Percentiles rank a stretch among this genome's conserved stretches.
phyloP scores from a whole-genome alignment of 1,140 invertebrate species.

The Bicyclus anynana region DNA sequence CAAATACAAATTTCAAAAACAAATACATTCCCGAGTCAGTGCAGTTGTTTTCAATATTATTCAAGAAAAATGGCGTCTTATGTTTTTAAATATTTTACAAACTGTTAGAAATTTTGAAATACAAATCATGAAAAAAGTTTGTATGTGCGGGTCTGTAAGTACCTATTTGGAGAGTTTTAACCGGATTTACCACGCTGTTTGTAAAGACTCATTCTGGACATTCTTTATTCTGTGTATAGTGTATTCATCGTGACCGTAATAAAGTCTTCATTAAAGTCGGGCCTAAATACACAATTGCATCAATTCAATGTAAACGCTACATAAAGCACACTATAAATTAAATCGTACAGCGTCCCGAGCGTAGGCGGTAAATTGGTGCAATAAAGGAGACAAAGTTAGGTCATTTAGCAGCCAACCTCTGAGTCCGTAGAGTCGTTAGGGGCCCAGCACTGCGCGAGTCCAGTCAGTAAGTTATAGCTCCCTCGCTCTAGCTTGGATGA shows the following conservation, averaged over 20 bases:
- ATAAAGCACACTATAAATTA: constrained; percentile 2
- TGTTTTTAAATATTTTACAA: no score
- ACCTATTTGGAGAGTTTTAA: no score
- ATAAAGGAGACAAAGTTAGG: constrained; percentile 17
- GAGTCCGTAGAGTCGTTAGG: neutral
- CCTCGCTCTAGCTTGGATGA: constrained; percentile 27
- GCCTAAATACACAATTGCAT: neutral
- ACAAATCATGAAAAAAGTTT: no score
- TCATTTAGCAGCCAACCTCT: constrained; percentile 7
- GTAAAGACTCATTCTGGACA: no score
- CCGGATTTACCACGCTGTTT: no score
- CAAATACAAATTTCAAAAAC: no score
- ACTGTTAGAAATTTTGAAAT: no score
- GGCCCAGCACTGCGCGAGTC: constrained; percentile 14
- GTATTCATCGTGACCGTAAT: neutral
- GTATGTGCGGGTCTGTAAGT: no score
- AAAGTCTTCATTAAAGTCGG: neutral
- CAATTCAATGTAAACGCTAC: neutral
- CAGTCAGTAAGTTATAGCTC: constrained; percentile 36
- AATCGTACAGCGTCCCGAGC: neutral
- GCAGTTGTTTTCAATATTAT: no score
- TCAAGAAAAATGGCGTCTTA: no score
- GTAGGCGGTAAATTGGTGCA: constrained; percentile 1
- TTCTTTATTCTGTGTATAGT: no score
- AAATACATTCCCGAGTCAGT: no score